phyloP scores from a whole-genome alignment of 2,113 vertebrate genomes.

The Microcebus murinus region DNA sequence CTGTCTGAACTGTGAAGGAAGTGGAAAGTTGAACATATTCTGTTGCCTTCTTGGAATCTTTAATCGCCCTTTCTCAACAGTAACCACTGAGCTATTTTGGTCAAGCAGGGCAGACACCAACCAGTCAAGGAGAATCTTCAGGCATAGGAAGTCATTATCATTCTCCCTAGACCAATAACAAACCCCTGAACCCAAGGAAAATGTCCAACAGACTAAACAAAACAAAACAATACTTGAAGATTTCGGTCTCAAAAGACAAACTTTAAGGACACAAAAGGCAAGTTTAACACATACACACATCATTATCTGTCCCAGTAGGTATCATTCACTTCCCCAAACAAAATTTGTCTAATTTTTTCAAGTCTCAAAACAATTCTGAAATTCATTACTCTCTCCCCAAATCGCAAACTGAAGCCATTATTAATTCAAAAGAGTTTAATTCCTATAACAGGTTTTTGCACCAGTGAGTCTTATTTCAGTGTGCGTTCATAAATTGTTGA shows the following conservation, averaged over 20 bases:
- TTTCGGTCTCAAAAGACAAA: not conserved
- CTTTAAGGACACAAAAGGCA: not conserved
- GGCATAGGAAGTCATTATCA: not conserved
- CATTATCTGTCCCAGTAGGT: not conserved
- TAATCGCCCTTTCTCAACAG: not conserved
- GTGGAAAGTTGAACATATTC: not conserved
- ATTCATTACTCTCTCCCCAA: not conserved
- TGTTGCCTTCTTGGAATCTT: not conserved
- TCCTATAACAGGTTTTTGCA: not conserved
- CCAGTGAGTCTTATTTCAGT: not conserved
- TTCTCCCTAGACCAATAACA: not conserved
- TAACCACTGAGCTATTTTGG: not conserved
- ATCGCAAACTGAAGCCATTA: not conserved
- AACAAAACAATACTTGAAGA: not conserved
- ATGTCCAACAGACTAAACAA: not conserved
- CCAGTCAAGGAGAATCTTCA: not conserved
- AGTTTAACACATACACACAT: not conserved
- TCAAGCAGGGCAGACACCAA: not conserved
- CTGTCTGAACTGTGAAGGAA: conserved; percentile 81
- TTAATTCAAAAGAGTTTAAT: not conserved
- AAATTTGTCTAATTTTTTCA: not conserved
- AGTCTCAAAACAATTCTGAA: conserved; percentile 29
- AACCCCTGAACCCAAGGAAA: not conserved
- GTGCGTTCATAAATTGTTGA: not conserved
- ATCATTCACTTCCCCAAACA: not conserved